Conservation (phyloP, 2,888 invertebrate species). For the Amiota mariae region DNA sequence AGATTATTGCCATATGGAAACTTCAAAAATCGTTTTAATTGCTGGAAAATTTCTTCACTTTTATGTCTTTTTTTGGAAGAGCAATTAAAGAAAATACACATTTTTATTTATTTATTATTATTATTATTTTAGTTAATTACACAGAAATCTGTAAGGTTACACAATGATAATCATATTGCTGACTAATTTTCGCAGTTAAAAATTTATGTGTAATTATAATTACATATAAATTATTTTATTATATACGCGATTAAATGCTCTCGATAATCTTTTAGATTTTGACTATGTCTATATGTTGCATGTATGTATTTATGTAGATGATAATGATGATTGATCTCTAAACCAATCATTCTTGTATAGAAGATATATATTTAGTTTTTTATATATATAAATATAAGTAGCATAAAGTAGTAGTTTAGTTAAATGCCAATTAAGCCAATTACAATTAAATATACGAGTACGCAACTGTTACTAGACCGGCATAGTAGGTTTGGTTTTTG, state of each 20-base stretch:
- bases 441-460: slow-evolving; percentile 34
- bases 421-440: not conserved
- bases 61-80: no score
- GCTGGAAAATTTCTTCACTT: no score
- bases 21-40: no score
- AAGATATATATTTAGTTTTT: no score
- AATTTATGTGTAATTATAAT: slow-evolving; percentile 36
- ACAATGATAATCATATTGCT: slow-evolving; percentile 47
- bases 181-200: slow-evolving; percentile 47
- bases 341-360: not conserved
- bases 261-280: slow-evolving; percentile 62
- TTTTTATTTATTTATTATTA: not conserved
- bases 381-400: slow-evolving; percentile 23
- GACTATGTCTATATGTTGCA: slow-evolving; percentile 48
- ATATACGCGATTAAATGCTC: slow-evolving; percentile 26
- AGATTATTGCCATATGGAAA: no score
- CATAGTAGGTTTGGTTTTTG: no score
- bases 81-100: no score
- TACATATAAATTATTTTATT: slow-evolving; percentile 39
- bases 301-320: slow-evolving; percentile 25
- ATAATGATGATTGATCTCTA: not conserved
- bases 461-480: slow-evolving; percentile 55
- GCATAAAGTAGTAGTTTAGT: not conserved
- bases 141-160: slow-evolving; percentile 30
- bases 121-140: slow-evolving; percentile 20